Evolutionary conservation across 1,140 invertebrate genomes (phyloP).

Genomic region (Drosophila sturtevanti): DNA sequence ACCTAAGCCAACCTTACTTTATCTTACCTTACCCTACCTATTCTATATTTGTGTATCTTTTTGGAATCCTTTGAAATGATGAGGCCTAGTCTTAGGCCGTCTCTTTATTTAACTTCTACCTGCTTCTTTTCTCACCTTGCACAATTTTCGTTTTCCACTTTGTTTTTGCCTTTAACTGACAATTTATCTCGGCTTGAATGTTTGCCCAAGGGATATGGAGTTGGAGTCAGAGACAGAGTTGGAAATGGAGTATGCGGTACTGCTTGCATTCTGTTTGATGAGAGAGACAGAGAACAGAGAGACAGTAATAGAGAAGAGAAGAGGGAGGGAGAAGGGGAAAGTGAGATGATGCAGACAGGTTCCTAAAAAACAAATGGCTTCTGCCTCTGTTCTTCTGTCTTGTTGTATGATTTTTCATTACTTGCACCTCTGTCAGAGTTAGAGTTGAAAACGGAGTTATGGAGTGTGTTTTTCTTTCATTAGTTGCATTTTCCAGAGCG

Average conservation of each 20-base stretch:
- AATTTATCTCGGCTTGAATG: slow-evolving; percentile 67
- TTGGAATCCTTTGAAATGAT: slow-evolving; percentile 16
- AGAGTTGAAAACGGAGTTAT: neutral
- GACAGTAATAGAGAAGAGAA: no score
- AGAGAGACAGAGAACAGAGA: slow-evolving; percentile 1
- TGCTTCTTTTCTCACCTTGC: slow-evolving; percentile 57
- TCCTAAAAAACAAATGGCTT: slow-evolving; percentile 68
- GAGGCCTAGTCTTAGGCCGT: slow-evolving; percentile 14
- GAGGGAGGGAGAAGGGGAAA: neutral
- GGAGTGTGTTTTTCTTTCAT: slow-evolving; percentile 72
- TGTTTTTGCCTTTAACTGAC: slow-evolving; percentile 64
- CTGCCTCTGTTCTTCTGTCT: slow-evolving; percentile 26
- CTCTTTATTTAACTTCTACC: slow-evolving; percentile 34
- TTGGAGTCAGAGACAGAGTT: neutral
- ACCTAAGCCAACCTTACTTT: no score
- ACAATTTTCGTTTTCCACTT: slow-evolving; percentile 62
- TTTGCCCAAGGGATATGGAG: slow-evolving; percentile 37
- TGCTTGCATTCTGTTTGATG: slow-evolving; percentile 60
- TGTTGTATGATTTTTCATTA: slow-evolving; percentile 66
- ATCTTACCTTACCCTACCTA: no score
- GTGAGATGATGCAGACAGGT: slow-evolving; percentile 53
- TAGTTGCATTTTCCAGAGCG: slow-evolving; percentile 40
- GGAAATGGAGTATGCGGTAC: slow-evolving; percentile 8
- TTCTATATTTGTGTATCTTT: neutral
- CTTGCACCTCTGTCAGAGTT: slow-evolving; percentile 35